phyloP scores from a whole-genome alignment of 30 jellyfish, hydroid and myxozoan species.

The Aurelia sp. region DNA sequence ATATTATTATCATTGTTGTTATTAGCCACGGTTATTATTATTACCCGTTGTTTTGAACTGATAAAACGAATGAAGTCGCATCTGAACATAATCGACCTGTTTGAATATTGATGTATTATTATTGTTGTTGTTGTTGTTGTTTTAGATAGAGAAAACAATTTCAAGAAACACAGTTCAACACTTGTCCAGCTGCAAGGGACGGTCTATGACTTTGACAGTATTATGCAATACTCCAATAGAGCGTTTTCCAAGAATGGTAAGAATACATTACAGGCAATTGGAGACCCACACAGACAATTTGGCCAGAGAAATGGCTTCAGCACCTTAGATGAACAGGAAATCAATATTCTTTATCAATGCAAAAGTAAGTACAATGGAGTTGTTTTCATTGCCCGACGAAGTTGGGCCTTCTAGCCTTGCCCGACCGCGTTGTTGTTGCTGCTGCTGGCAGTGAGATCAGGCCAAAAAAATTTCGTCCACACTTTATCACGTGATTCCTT shows the following conservation, averaged over 20 bases:
- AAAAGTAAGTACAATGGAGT: slow-evolving; percentile 5
- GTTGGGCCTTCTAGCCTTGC: too few species aligned
- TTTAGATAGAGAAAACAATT: slow-evolving; percentile 43
- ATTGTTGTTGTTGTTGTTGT: too few species aligned
- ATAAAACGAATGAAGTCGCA: too few species aligned
- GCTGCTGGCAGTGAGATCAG: too few species aligned
- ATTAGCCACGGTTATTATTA: too few species aligned
- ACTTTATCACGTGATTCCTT: too few species aligned
- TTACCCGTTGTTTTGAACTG: too few species aligned
- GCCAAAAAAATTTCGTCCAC: too few species aligned
- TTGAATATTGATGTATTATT: too few species aligned
- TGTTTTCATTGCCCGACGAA: background rate
- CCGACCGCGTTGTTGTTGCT: too few species aligned
- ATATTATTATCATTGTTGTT: too few species aligned
- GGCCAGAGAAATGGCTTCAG: slow-evolving; percentile 58
- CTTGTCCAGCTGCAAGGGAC: slow-evolving; percentile 4
- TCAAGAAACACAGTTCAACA: background rate
- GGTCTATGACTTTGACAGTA: slow-evolving; percentile 28
- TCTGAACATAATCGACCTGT: too few species aligned
- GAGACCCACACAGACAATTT: background rate
- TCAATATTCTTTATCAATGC: slow-evolving; percentile 50
- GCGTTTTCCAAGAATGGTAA: slow-evolving; percentile 41
- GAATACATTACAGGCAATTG: slow-evolving; percentile 8
- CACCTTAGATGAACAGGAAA: slow-evolving; percentile 8
- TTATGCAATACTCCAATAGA: slow-evolving; percentile 31